Evolutionary conservation across 2,888 invertebrate genomes (phyloP), one percentile per base, ranked within the genome.

Genomic region (Eupsilia transversa): DNA sequence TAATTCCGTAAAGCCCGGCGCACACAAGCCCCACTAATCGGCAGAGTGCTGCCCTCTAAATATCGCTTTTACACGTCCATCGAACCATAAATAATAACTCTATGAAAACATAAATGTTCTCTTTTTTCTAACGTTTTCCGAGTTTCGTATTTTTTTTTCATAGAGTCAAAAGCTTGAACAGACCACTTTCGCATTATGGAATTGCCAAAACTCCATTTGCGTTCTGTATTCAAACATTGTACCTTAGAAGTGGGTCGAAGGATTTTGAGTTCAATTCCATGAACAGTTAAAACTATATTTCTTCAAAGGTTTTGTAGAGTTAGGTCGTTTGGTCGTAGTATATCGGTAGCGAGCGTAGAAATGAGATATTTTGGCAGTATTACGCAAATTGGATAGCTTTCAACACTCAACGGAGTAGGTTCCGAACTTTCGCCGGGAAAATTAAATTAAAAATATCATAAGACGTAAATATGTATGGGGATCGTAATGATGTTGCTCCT

Each of bases 361-460:
- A 96, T 96, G 96, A 96, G 96, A 96, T 96, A 96, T 96, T 96
- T 96, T 96, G 96, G 95, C 94, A 96, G 96, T 96, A 96, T 96
- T 96, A 96, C 96, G 96, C 96, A 96, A 96, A 96, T 96, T 96
- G 96, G 96, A 96, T 96, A 96, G 96, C 96, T 96, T 96, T 96
- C 96, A 96, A 96, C 96, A 96, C 96, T 96, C 96, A 94, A 95
- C 96, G 94, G 94, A 95, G 96, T 96, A 96, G 94, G 95, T 95
- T 96, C 94, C 93, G 94, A 96, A 96, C 94, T 96, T 96, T 96
- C 94, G 95, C 93, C 94, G 93, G 94, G 94, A 93, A 95, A 95
- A 96, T 96, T 96, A 96, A 96, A 96, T 96, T 96, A 96, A 96
- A 96, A 96, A 96, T 96, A 96, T 96, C 94, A 95, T 96, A 94